phyloP scores from a whole-genome alignment of 2,888 invertebrate genomes.

The Xylota sylvarum region DNA sequence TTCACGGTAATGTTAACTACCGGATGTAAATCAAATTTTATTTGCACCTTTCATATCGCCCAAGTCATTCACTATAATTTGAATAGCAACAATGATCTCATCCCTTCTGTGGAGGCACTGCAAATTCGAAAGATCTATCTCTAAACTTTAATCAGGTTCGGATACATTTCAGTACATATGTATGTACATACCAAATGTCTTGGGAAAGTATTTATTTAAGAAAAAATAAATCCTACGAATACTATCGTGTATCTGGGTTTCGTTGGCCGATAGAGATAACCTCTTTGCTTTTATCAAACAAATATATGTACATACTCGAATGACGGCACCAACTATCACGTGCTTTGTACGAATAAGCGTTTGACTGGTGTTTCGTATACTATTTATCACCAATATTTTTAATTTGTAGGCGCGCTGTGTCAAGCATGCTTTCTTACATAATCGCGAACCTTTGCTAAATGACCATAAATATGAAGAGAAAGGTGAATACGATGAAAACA shows the following conservation, averaged over 20 bases:
- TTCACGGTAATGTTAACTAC: neutral
- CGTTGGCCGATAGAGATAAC: slow-evolving; percentile 38
- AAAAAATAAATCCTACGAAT: neutral
- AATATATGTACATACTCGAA: slow-evolving; percentile 22
- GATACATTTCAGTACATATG: neutral
- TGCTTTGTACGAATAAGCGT: slow-evolving; percentile 18
- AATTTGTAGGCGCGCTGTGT: slow-evolving; percentile 24
- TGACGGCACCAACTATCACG: slow-evolving; percentile 44
- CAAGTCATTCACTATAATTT: neutral
- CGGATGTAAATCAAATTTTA: neutral
- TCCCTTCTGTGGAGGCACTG: neutral
- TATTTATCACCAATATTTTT: slow-evolving; percentile 26
- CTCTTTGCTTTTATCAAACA: slow-evolving; percentile 25
- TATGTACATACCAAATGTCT: neutral
- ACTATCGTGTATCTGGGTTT: slow-evolving; percentile 31
- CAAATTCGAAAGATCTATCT: neutral
- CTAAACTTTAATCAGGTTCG: neutral
- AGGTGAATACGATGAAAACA: slow-evolving; percentile 17
- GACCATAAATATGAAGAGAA: slow-evolving; percentile 26
- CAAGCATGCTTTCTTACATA: slow-evolving; percentile 38
- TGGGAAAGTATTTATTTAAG: slow-evolving; percentile 12
- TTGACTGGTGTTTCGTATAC: slow-evolving; percentile 22
- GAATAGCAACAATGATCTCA: slow-evolving; percentile 11
- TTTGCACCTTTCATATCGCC: neutral
- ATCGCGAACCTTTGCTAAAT: slow-evolving; percentile 29